These are phyloP conservation scores for Blastobasis adustella DNA, from an alignment of 2,888 invertebrate species.

Conservation along the genomic window DNA sequence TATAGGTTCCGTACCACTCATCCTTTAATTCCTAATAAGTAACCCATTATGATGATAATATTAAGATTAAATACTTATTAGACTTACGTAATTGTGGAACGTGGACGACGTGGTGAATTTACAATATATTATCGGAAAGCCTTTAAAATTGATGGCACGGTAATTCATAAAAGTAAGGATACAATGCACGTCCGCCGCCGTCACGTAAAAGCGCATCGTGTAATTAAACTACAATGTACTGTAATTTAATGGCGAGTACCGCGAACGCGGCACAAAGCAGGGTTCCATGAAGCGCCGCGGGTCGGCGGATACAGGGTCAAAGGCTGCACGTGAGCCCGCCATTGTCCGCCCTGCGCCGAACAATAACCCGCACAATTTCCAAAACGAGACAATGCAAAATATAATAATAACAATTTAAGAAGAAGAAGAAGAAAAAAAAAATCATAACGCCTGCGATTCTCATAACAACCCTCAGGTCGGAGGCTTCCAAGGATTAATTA, in stretches of 20 bases:
- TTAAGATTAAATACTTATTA: too few species aligned
- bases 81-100: too few species aligned
- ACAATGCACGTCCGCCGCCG: too few species aligned
- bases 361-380: slow-evolving; percentile 55
- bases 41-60: too few species aligned
- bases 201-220: slow-evolving; percentile 19
- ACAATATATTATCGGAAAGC: too few species aligned
- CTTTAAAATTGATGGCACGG: too few species aligned
- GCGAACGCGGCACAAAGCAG: slow-evolving; percentile 34
- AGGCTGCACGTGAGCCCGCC: slow-evolving; percentile 23
- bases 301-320: slow-evolving; percentile 27
- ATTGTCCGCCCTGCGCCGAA: slow-evolving; percentile 37
- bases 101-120: too few species aligned
- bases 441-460: slow-evolving; percentile 63
- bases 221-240: slow-evolving; percentile 26
- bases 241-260: slow-evolving; percentile 37
- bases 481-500: slow-evolving; percentile 75
- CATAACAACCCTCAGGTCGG: slow-evolving; percentile 66
- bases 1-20: too few species aligned
- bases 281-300: background rate
- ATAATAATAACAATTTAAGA: slow-evolving; percentile 11
- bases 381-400: slow-evolving; percentile 61
- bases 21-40: too few species aligned
- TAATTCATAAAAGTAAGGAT: too few species aligned
- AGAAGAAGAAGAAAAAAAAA: slow-evolving; percentile 28